These are phyloP conservation scores for Spicauda simplicius DNA, from an alignment of 2,888 invertebrate species.

Conservation along the genomic window DNA sequence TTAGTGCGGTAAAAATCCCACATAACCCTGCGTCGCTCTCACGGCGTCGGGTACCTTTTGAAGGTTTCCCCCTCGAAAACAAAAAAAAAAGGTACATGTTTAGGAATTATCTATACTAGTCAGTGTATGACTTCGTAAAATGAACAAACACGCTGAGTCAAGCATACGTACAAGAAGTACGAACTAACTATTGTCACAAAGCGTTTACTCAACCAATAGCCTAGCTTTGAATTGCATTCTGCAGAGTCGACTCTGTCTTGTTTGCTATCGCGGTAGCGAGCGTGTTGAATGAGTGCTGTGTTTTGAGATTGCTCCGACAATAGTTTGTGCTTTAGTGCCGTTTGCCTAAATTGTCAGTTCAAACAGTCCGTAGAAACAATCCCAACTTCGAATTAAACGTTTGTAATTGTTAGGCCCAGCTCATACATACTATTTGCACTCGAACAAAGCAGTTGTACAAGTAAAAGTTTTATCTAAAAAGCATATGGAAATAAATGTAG, in stretches of 20 bases:
- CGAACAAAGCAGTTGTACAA: too few relatives aligned
- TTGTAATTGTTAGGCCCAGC: neutral
- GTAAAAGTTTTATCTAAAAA: too few relatives aligned
- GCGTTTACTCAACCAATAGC: conserved; percentile 13
- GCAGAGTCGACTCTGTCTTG: conserved; percentile 26
- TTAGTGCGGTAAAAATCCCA: too few relatives aligned
- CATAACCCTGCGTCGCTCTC: too few relatives aligned
- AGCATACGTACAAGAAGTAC: conserved; percentile 4
- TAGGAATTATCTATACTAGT: too few relatives aligned
- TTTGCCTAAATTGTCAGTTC: conserved; percentile 26
- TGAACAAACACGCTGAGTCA: neutral
- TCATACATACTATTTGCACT: neutral
- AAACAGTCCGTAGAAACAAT: conserved; percentile 24
- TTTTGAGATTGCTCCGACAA: conserved; percentile 27
- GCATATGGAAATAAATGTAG: too few relatives aligned
- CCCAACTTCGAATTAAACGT: conserved; percentile 3
- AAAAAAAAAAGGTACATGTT: too few relatives aligned
- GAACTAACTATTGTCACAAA: conserved; percentile 18
- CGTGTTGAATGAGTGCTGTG: conserved; percentile 26
- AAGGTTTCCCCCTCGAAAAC: too few relatives aligned
- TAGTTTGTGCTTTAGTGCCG: conserved; percentile 23
- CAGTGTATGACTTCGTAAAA: neutral
- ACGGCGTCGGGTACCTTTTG: too few relatives aligned
- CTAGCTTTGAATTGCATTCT: conserved; percentile 18
- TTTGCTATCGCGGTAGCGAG: conserved; percentile 19